Evolutionary conservation across 2,113 vertebrate genomes (phyloP), one percentile per base, ranked within the genome.

Genomic region (Anolis carolinensis): DNA sequence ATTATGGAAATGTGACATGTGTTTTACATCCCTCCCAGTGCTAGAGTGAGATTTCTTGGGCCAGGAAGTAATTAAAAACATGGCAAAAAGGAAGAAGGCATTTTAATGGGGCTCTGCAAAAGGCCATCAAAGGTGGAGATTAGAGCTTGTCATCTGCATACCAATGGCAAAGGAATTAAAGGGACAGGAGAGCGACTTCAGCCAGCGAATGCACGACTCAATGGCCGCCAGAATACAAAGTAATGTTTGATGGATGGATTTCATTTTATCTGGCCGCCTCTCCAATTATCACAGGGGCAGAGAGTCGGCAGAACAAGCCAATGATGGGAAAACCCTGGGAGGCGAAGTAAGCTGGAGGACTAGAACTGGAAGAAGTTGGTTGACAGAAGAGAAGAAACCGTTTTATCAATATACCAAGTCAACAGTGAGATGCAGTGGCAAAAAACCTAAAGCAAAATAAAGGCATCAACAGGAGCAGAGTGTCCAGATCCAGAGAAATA

Each of bases 1-100:
- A 92, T 88, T 88, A 83, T 52, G 36, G 71, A 90, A 89, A 85
- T 7, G 0, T 9, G 2, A 39, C 18, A 5, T 2, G 23, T 6
- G 70, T 78, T 73, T 79, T 84, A 84, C 59, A 76, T 34, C 36
- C 48, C 39, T 76, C 59, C 39, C 3, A 23, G 72, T 76, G 36
- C 20, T 30, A 2, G 2, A 67, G 39, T 68, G 62, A 77, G 83
- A 77, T 77, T 77, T 84, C 76, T 30, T 32, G 44, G 73, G 73
- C 18, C 25, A 44, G 59, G 25, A 77, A 34, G 83, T 84, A 67
- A 77, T 84, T 84, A 84, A 67, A 84, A 84, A 84, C 30, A 32
- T 10, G 6, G 30, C 6, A 16, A 34, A 74, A 71, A 52, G n/a
- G n/a, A n/a, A 39, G 44, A 67, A 16, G 39, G 39, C 39, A 44